phyloP scores from a whole-genome alignment of 2,888 invertebrate genomes.

The Oxycera nigricornis region DNA sequence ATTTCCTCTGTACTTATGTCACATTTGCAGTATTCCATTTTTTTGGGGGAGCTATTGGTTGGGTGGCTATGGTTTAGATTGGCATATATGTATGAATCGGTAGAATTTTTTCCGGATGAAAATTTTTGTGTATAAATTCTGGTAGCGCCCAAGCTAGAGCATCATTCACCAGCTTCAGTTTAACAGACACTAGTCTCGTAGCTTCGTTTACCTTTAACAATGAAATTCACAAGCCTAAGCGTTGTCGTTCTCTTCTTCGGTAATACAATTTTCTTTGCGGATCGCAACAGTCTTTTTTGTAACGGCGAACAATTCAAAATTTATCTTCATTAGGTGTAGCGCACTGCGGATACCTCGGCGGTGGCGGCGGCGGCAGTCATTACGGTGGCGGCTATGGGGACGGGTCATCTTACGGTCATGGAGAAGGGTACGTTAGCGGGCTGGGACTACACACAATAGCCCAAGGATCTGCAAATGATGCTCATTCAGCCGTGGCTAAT shows the following conservation, averaged over 20 bases:
- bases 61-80: too few species aligned
- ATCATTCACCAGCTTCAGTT: conserved; percentile 7
- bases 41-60: too few species aligned
- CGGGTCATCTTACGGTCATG: not conserved
- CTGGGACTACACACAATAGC: conserved; percentile 75
- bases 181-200: conserved; percentile 8
- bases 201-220: conserved; percentile 8
- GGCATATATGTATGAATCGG: not conserved
- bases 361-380: not conserved
- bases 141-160: not conserved
- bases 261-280: not conserved
- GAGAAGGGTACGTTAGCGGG: conserved; percentile 11
- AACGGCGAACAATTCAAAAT: not conserved
- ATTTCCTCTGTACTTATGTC: not conserved
- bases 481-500: conserved; percentile 74
- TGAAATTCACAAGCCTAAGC: conserved; percentile 29
- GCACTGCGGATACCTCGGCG: not conserved
- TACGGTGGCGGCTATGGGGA: not conserved
- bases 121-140: conserved; percentile 10
- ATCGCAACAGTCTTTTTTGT: not conserved
- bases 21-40: not conserved
- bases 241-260: conserved; percentile 29
- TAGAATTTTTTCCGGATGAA: not conserved
- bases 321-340: conserved; percentile 23
- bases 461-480: conserved; percentile 78